A percentile compares a stretch with the other conserved stretches of the same genome.
Evolutionary conservation across 2,113 vertebrate species (phyloP).

Genomic region (Heterotilapia buettikoferi): DNA sequence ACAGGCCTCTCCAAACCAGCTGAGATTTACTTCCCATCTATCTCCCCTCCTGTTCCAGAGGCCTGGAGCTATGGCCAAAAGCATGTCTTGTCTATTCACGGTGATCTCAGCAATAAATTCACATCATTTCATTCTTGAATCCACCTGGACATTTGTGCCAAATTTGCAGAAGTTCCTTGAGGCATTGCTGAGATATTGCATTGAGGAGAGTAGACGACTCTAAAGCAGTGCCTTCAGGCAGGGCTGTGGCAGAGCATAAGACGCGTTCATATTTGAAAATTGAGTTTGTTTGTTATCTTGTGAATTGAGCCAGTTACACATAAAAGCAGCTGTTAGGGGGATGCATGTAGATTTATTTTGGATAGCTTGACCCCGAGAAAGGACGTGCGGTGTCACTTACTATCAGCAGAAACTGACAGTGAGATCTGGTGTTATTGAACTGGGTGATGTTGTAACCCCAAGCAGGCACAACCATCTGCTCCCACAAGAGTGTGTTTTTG

Average conservation of each 20-base stretch:
- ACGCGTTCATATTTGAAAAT: background rate
- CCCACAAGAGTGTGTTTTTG: background rate
- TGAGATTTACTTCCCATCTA: background rate
- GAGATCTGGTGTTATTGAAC: background rate
- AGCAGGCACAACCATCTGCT: constrained; percentile 17
- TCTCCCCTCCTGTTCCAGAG: background rate
- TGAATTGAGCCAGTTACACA: background rate
- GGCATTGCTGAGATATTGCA: background rate
- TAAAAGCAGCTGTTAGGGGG: background rate
- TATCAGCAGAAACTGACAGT: background rate
- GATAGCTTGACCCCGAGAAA: background rate
- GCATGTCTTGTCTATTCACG: background rate
- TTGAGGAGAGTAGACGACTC: background rate
- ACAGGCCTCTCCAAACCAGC: background rate
- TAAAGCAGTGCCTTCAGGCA: background rate
- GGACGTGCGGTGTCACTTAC: background rate
- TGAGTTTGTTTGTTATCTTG: background rate
- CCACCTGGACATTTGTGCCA: background rate
- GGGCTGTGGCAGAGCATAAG: background rate
- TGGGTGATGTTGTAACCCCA: background rate
- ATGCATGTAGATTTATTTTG: background rate
- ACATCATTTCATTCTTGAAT: background rate
- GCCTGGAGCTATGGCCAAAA: background rate
- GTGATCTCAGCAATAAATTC: background rate
- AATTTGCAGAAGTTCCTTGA: background rate